Conservation (phyloP, 2,888 invertebrate genomes). For the Eugnorisma glareosa region DNA sequence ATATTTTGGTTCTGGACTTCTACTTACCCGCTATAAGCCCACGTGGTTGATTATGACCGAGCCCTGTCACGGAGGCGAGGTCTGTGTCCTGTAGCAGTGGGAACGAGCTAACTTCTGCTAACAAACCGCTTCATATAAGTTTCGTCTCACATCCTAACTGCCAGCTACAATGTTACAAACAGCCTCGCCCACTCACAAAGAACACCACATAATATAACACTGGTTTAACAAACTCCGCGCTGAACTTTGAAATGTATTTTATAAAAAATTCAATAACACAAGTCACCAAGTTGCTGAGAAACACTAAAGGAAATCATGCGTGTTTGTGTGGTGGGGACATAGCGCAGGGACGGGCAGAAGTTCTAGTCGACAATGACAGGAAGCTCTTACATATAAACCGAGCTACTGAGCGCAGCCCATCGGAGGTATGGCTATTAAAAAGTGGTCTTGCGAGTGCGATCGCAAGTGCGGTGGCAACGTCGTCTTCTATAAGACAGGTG, state of each 20-base stretch:
- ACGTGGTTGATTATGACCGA: too few relatives aligned
- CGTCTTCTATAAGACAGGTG: neutral
- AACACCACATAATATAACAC: neutral
- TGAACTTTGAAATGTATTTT: slow-evolving; percentile 40
- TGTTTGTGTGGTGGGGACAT: slow-evolving; percentile 5
- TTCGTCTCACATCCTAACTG: neutral
- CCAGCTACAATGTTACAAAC: neutral
- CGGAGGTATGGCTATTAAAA: neutral
- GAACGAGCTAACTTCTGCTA: neutral
- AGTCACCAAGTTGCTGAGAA: slow-evolving; percentile 41
- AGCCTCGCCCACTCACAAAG: neutral
- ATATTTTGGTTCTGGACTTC: too few relatives aligned
- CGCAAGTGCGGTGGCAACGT: neutral
- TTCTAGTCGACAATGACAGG: neutral
- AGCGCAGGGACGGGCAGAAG: slow-evolving; percentile 6
- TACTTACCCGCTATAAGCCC: too few relatives aligned
- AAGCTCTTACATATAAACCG: neutral
- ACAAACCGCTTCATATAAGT: neutral
- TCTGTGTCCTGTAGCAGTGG: neutral
- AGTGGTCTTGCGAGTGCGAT: neutral
- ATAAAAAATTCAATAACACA: slow-evolving; percentile 57
- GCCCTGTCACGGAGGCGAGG: neutral
- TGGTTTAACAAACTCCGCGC: slow-evolving; percentile 38
- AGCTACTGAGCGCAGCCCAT: neutral
- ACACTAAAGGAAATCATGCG: slow-evolving; percentile 23